phyloP scores from a whole-genome alignment of 1,140 invertebrate species.

The Meloidogyne floridensis region DNA sequence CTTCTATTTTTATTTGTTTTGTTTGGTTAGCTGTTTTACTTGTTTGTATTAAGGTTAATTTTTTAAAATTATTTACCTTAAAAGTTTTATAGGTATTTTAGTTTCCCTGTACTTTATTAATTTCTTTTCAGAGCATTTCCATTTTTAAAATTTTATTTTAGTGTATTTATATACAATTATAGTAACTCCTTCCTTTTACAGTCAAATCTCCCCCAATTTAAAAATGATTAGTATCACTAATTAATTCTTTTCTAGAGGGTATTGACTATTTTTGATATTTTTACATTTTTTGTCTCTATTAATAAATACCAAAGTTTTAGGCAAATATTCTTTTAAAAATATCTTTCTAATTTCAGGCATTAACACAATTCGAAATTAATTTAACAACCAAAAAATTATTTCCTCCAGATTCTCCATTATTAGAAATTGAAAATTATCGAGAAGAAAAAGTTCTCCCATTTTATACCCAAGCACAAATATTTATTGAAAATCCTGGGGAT shows the following conservation, averaged over 20 bases:
- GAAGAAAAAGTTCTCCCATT: slow-evolving; percentile 57
- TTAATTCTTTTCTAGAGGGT: too few relatives aligned
- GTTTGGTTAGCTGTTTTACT: slow-evolving; percentile 38
- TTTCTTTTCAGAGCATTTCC: too few relatives aligned
- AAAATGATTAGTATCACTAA: too few relatives aligned
- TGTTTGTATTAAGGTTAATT: slow-evolving; percentile 36
- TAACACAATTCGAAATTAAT: slow-evolving; percentile 62
- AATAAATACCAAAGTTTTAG: too few relatives aligned
- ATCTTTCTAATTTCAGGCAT: slow-evolving; percentile 22
- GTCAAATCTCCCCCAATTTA: too few relatives aligned
- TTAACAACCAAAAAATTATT: slow-evolving; percentile 62
- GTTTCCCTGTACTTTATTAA: too few relatives aligned
- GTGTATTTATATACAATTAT: too few relatives aligned
- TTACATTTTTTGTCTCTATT: too few relatives aligned
- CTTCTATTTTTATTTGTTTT: slow-evolving; percentile 34
- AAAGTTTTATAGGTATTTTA: too few relatives aligned
- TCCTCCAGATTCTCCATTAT: slow-evolving; percentile 57
- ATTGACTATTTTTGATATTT: too few relatives aligned
- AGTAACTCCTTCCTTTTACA: too few relatives aligned
- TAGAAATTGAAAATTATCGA: slow-evolving; percentile 60
- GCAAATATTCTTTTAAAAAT: background rate
- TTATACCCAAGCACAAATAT: slow-evolving; percentile 63
- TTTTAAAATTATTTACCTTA: background rate
- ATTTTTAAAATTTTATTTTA: too few relatives aligned
- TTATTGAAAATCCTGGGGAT: slow-evolving; percentile 63